phyloP scores from a whole-genome alignment of 2,797 vertebrate species.

The Danionella dracula region DNA sequence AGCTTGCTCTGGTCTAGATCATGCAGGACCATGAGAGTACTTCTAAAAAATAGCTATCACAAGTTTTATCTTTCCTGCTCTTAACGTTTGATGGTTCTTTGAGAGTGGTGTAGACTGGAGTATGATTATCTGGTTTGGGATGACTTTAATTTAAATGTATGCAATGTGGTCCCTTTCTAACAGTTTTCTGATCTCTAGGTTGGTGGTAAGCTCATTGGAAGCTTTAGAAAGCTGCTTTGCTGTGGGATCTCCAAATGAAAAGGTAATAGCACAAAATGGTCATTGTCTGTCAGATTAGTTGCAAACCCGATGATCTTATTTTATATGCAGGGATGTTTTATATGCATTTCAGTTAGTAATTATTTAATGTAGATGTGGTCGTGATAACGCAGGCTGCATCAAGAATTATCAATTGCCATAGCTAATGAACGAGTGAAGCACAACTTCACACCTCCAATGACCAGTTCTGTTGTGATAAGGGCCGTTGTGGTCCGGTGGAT shows the following conservation, averaged over 20 bases:
- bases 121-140: not conserved
- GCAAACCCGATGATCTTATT: no score
- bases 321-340: no score
- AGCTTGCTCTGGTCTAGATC: slow-evolving; percentile 33
- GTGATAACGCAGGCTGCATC: no score
- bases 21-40: slow-evolving; percentile 19
- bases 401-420: no score
- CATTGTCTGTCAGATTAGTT: no score
- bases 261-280: slow-evolving; percentile 78
- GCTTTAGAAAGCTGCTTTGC: slow-evolving; percentile 98
- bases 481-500: no score
- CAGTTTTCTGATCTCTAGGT: slow-evolving; percentile 62
- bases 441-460: no score
- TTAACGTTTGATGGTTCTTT: slow-evolving; percentile 22
- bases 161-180: slow-evolving; percentile 29
- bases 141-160: not conserved
- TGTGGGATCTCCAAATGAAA: slow-evolving; percentile 87
- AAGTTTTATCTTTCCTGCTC: not conserved
- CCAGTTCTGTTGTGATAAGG: no score
- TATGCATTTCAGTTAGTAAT: no score
- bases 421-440: no score
- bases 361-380: no score
- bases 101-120: slow-evolving; percentile 26
- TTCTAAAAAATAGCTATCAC: slow-evolving; percentile 5
- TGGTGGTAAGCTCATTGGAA: slow-evolving; percentile 97